Base-by-base conservation (phyloP, 2,113 vertebrate species). In the Calypte anna region DNA sequence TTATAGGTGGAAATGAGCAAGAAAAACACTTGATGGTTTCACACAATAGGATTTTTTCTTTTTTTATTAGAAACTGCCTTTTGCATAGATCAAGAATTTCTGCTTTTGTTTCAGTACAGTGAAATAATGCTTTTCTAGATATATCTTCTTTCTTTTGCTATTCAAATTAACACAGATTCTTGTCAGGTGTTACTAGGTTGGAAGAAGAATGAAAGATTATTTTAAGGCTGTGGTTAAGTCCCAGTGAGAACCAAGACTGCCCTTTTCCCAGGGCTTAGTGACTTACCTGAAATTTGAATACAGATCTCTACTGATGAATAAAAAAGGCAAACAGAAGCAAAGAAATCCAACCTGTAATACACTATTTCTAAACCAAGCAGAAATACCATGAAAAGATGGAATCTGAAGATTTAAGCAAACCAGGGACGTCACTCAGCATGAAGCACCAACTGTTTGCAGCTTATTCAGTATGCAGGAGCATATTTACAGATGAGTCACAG, bases 401-500 rank as follows among this genome's bases (percentile, higher is more conserved):
- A 86, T 78, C 50, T 74, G 61, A 93, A 90, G 79, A 86, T 66
- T 79, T 74, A 90, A 96, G 86, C 36, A 83, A 80, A 95, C 72
- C 31, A 54, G 44, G 16, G 43, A 54, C 88, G 90, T 92, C 90
- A 75, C 73, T 95, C 91, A 91, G 80, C 88, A 54, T 72, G 73
- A 89, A 94, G 36, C 92, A 88, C 87, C 91, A 94, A 96, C 91
- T 83, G 78, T 95, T 95, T 84, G 81, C 72, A 66, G 23, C n/a
- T 72, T 74, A 53, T 85, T 96, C 92, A 81, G 83, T 46, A 88
- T 96, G 91, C 55, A 79, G 50, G 75, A 82, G 9, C 88, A 44
- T 85, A 57, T 78, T 94, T 95, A 64, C 28, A 54, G 88, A 86
- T 97, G 97, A 96, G 72, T 97, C 94, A 95, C 25, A 70, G 55